A percentile compares a stretch with the other conserved stretches of the same genome.
These are phyloP conservation scores for Oncorhynchus mykiss DNA, from an alignment of 2,113 vertebrate species.

Conservation along the genomic window DNA sequence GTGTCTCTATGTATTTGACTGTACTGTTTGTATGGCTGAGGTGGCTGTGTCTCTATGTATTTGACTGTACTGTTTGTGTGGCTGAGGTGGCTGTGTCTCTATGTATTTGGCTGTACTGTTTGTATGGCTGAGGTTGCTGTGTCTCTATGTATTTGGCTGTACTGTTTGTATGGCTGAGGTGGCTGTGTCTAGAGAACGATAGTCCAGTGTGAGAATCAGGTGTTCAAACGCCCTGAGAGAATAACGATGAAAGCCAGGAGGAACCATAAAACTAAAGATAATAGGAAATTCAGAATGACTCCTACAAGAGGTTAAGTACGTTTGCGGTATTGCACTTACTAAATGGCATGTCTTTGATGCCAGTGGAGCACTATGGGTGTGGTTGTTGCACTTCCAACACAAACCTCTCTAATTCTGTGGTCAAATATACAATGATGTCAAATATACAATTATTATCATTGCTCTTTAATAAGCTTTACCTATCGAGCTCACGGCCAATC, in stretches of 20 bases:
- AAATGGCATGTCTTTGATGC: constrained; percentile 63
- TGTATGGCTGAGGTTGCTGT: no score
- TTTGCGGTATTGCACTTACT: constrained; percentile 39
- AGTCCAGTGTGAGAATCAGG: constrained; percentile 51
- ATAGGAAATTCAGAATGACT: constrained; percentile 47
- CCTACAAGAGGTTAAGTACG: no score
- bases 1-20: no score
- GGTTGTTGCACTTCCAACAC: neutral
- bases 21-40: no score
- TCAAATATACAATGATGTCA: neutral
- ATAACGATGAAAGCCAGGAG: constrained; percentile 48
- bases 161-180: neutral
- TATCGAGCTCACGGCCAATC: no score
- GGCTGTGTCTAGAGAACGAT: constrained; percentile 37
- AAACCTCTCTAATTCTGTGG: neutral
- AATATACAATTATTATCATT: neutral
- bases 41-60: no score
- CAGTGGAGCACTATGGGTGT: neutral
- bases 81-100: no score
- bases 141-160: no score
- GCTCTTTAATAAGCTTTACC: no score
- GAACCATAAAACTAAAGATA: constrained; percentile 54
- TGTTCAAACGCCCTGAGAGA: constrained; percentile 24
- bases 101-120: no score
- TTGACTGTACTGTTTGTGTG: no score